These are phyloP conservation scores for Dascyllus trimaculatus DNA, from an alignment of 2,113 vertebrate genomes.

Conservation along the genomic window DNA sequence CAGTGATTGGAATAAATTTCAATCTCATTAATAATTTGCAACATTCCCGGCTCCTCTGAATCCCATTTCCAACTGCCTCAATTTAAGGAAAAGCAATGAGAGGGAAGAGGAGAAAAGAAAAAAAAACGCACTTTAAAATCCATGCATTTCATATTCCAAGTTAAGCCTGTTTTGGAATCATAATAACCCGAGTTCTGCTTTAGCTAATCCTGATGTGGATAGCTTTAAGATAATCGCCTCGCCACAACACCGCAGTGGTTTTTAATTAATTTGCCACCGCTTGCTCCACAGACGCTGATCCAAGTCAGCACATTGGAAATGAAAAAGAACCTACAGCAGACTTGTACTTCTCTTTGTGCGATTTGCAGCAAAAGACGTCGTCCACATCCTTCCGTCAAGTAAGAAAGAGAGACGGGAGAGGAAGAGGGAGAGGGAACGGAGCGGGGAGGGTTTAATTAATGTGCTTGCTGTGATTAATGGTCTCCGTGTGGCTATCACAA, in stretches of 20 bases:
- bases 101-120: background rate
- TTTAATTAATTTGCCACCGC: constrained; percentile 69
- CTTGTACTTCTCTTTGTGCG: background rate
- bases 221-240: constrained; percentile 69
- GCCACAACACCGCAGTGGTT: constrained; percentile 53
- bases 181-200: constrained; percentile 59
- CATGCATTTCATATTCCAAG: constrained; percentile 56
- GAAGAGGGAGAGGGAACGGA: constrained; percentile 5
- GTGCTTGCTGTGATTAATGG: constrained; percentile 76
- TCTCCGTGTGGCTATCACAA: constrained; percentile 67
- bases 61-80: constrained; percentile 28
- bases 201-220: constrained; percentile 71
- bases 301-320: constrained; percentile 59
- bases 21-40: constrained; percentile 69
- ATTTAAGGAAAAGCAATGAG: constrained; percentile 19
- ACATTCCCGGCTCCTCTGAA: constrained; percentile 40
- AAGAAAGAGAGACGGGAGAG: constrained; percentile 10
- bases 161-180: constrained; percentile 70
- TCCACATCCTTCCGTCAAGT: constrained; percentile 10
- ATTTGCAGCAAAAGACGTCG: constrained; percentile 22
- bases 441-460: constrained; percentile 72
- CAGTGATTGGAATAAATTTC: constrained; percentile 65
- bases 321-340: constrained; percentile 6
- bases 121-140: constrained; percentile 26
- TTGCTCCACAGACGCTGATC: constrained; percentile 49